Evolutionary conservation across 2,888 invertebrate species (phyloP).

Genomic region (Melinaea marsaeus): DNA sequence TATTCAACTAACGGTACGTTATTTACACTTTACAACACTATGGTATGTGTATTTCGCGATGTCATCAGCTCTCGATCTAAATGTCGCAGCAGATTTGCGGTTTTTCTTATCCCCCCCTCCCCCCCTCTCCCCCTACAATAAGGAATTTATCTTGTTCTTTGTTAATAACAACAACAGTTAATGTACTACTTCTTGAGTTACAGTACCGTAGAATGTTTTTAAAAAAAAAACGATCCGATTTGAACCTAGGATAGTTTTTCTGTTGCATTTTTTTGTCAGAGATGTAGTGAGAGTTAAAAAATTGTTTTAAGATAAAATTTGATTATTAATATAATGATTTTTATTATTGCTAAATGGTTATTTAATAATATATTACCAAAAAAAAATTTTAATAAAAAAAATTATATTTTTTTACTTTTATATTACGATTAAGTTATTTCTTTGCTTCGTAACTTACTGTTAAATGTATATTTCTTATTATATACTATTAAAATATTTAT

Average conservation of each 20-base stretch:
- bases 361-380: background rate
- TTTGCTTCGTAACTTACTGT: no score
- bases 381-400: background rate
- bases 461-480: background rate
- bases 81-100: conserved; percentile 18
- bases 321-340: background rate
- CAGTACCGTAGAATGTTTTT: conserved; percentile 6
- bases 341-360: background rate
- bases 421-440: background rate
- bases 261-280: background rate
- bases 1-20: conserved; percentile 44
- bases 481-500: background rate
- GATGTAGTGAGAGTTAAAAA: no score
- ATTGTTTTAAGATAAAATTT: no score
- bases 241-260: background rate
- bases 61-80: conserved; percentile 24
- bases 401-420: background rate
- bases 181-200: conserved; percentile 14
- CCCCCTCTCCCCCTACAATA: conserved; percentile 8
- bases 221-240: background rate
- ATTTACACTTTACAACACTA: conserved; percentile 18
- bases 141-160: conserved; percentile 21
- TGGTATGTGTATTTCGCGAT: conserved; percentile 20
- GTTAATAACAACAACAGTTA: conserved; percentile 24
- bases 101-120: conserved; percentile 16